Evolutionary conservation across 2,888 invertebrate species (phyloP), one percentile per base, ranked within the genome.

Genomic region (Zelleria hepariella): DNA sequence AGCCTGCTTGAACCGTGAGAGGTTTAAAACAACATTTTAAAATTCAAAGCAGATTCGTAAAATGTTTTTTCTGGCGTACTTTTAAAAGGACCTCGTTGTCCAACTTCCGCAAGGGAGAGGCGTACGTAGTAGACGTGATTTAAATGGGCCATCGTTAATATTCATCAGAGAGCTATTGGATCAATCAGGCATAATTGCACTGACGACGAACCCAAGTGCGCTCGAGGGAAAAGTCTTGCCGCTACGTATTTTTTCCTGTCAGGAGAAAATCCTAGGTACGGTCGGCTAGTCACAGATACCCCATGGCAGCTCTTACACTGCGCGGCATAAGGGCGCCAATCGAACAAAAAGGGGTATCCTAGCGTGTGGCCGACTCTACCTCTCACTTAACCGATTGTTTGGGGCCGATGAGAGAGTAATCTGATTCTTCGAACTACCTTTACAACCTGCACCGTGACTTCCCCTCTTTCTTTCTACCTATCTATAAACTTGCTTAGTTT

Each of bases 101-200:
- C 20, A 51, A 51, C 51, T 51, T 51, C 20, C 23, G 51, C 20
- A 10, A 20, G 18, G 10, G 23, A 54, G 10, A 54, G 15, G 32
- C 15, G 26, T 66, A 68, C 65, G 66, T 66, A 63, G 62, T n/a
- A n/a, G 61, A 10, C 7, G 66, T 65, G 64, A 63, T 68, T 68
- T 68, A 69, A 74, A 73, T 69, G 64, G 73, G 69, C 66, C 73
- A 70, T 71, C 73, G 70, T 72, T 73, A 73, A 75, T 75, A 78
- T 74, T 76, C 73, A 75, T 73, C 72, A 71, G 67, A 65, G 64
- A 62, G 62, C 68, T 68, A 74, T 74, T 75, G 74, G 75, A 71
- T 78, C 72, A 72, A 77, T 75, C 72, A 71, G 71, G 69, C 67
- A 72, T 74, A 74, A 75, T 76, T 75, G 72, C 68, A 62, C 64